Evolutionary conservation across 1,140 invertebrate species (phyloP).

Genomic region (Colletes gigas): DNA sequence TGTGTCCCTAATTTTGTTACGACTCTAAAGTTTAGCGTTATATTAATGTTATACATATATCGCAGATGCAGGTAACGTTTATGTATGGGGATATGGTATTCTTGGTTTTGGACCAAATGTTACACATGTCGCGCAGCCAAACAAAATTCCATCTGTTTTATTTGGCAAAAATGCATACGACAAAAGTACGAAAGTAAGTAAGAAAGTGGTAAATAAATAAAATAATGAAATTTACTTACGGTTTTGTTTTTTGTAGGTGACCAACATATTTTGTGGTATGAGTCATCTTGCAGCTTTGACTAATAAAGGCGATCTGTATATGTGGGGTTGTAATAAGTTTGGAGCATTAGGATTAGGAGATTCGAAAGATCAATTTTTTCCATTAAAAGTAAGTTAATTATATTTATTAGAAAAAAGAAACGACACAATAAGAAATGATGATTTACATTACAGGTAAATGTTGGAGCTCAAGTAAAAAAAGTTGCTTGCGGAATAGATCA

Average conservation of each 20-base stretch:
- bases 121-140: conserved; percentile 84
- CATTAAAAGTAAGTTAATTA: conserved; percentile 86
- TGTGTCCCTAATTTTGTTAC: too few species aligned
- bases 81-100: conserved; percentile 96
- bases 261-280: conserved; percentile 87
- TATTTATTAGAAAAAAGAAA: conserved; percentile 1
- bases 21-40: too few species aligned
- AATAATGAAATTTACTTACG: neutral
- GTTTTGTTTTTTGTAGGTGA: conserved; percentile 61
- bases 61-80: conserved; percentile 90
- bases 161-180: conserved; percentile 94
- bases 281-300: conserved; percentile 91
- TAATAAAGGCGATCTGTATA: conserved; percentile 90
- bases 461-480: conserved; percentile 88
- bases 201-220: conserved; percentile 15
- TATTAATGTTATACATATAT: conserved; percentile 7
- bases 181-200: conserved; percentile 83
- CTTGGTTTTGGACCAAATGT: conserved; percentile 93
- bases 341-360: conserved; percentile 92
- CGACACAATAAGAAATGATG: conserved; percentile 9
- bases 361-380: conserved; percentile 92
- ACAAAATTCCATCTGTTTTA: conserved; percentile 87
- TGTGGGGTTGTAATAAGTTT: conserved; percentile 93
- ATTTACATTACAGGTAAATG: conserved; percentile 82
- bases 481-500: conserved; percentile 93